Conservation (phyloP, 2,888 invertebrate genomes). For the Cremastinae sp. region DNA sequence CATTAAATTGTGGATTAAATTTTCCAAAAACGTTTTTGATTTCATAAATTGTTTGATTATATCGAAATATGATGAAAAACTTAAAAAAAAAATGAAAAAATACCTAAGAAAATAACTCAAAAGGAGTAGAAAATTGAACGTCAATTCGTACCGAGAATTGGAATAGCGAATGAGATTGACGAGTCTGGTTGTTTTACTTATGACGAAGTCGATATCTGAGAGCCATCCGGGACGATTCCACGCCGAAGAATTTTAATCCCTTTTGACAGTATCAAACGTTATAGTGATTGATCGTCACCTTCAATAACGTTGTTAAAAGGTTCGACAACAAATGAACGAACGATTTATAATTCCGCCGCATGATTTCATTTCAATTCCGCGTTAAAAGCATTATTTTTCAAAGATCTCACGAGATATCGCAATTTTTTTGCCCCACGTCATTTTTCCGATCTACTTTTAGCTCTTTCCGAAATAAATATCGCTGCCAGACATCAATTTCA, state of each 20-base stretch:
- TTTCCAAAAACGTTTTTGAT: too few species aligned
- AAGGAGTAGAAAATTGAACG: not conserved
- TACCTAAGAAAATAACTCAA: not conserved
- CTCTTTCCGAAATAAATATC: too few species aligned
- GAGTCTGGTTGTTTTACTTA: slow-evolving; percentile 31
- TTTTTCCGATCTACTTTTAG: too few species aligned
- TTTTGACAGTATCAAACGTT: slow-evolving; percentile 60
- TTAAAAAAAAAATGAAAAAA: not conserved
- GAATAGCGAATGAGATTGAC: slow-evolving; percentile 19
- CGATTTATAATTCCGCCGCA: slow-evolving; percentile 13
- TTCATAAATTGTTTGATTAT: too few species aligned
- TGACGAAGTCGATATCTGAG: slow-evolving; percentile 52
- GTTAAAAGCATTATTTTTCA: not conserved
- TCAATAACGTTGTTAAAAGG: slow-evolving; percentile 28
- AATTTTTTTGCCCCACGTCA: too few species aligned
- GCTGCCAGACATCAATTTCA: too few species aligned
- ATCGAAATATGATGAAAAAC: too few species aligned
- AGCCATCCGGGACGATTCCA: slow-evolving; percentile 22
- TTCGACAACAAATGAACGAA: slow-evolving; percentile 19
- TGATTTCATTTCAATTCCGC: not conserved
- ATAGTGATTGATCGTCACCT: slow-evolving; percentile 55
- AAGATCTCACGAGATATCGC: too few species aligned
- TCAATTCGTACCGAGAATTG: slow-evolving; percentile 6
- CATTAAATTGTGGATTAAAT: too few species aligned
- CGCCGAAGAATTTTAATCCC: slow-evolving; percentile 60